Conservation (phyloP, 2,113 vertebrate species). For the Rhinichthys klamathensis region DNA sequence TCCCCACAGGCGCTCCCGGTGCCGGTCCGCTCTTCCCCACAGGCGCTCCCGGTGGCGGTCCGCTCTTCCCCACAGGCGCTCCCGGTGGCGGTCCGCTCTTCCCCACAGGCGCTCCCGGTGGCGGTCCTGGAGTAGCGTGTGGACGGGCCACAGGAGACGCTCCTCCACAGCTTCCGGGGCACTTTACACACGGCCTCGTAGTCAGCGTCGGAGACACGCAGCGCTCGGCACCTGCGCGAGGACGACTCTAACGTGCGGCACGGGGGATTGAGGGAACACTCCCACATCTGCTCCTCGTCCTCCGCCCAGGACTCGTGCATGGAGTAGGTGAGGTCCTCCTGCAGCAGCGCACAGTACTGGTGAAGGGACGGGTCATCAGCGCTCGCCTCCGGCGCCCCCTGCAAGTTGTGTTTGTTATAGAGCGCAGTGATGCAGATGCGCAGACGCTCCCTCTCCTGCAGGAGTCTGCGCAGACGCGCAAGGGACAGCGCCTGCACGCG, state of each 20-base stretch:
- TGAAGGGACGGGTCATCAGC: too few species aligned
- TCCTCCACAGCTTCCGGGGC: slow-evolving; percentile 78
- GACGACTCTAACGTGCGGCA: slow-evolving; percentile 66
- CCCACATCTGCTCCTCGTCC: slow-evolving; percentile 68
- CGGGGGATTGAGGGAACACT: slow-evolving; percentile 52
- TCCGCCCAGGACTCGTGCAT: slow-evolving; percentile 89
- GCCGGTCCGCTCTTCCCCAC: too few species aligned
- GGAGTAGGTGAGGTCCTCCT: slow-evolving; percentile 88
- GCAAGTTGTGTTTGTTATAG: slow-evolving; percentile 83
- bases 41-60: too few species aligned
- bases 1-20: too few species aligned
- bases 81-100: slow-evolving; percentile 51
- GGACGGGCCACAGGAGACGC: slow-evolving; percentile 80
- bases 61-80: too few species aligned
- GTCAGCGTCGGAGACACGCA: slow-evolving; percentile 88
- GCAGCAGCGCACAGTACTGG: slow-evolving; percentile 81
- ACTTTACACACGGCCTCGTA: slow-evolving; percentile 93
- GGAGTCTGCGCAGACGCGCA: slow-evolving; percentile 86
- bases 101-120: slow-evolving; percentile 33
- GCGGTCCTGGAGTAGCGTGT: slow-evolving; percentile 78
- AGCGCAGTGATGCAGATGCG: slow-evolving; percentile 85
- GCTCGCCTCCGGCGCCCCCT: slow-evolving; percentile 62
- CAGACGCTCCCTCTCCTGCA: slow-evolving; percentile 90
- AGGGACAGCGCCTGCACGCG: slow-evolving; percentile 94
- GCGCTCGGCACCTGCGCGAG: slow-evolving; percentile 75